phyloP scores from a whole-genome alignment of 2,113 vertebrate species.

The Muntiacus muntjak region DNA sequence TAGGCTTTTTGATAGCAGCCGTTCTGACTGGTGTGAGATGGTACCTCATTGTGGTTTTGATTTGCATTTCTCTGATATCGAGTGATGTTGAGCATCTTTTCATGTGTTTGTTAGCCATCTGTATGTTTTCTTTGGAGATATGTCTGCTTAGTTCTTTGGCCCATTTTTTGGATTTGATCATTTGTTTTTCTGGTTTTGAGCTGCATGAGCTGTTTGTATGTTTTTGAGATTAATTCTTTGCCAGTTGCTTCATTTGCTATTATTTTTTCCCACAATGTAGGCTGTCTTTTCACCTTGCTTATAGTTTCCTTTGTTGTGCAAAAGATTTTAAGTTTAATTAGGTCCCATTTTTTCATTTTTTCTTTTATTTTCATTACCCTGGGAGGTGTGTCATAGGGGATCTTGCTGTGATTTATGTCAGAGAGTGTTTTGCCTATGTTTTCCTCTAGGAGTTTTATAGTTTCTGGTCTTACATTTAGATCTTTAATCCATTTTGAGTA shows the following conservation, averaged over 20 bases:
- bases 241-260: not conserved
- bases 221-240: not conserved
- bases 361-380: not conserved
- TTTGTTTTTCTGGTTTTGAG: not conserved
- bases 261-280: not conserved
- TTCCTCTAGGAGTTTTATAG: not conserved
- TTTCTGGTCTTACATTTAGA: not conserved
- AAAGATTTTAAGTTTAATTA: not conserved
- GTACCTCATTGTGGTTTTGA: not conserved
- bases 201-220: not conserved
- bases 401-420: not conserved
- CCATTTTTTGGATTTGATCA: not conserved
- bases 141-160: not conserved
- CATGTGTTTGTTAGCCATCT: not conserved
- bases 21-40: fast-evolving
- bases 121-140: not conserved
- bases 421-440: not conserved
- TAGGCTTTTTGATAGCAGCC: not conserved
- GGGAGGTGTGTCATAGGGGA: not conserved
- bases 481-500: not conserved
- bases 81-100: not conserved
- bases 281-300: not conserved
- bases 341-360: not conserved
- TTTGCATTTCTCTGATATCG: not conserved
- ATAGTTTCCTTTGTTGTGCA: not conserved